Conservation (phyloP, 2,888 invertebrate genomes). For the Nasonia oneida region DNA sequence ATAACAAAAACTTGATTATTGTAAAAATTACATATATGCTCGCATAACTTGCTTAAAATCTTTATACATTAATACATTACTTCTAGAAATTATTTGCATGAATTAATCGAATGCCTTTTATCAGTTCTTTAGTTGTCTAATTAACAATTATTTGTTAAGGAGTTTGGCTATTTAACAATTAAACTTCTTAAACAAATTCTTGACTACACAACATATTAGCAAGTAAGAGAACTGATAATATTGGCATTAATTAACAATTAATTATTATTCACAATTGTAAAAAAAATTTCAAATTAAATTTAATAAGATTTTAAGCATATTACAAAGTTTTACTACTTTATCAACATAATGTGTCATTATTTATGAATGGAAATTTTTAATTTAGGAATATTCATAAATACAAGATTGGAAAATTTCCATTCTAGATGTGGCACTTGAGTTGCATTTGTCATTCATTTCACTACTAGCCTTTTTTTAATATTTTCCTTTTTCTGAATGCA, state of each 20-base stretch:
- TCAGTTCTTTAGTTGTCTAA: conserved; percentile 18
- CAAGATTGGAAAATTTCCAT: conserved; percentile 13
- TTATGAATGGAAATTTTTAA: background rate
- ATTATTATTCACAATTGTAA: conserved; percentile 18
- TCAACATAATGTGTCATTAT: background rate
- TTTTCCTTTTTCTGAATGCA: conserved; percentile 14
- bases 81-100: conserved; percentile 16
- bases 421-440: conserved; percentile 18
- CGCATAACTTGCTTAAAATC: conserved; percentile 54
- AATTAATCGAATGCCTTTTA: conserved; percentile 17
- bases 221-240: conserved; percentile 3
- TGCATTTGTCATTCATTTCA: conserved; percentile 24
- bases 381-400: conserved; percentile 29
- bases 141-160: conserved; percentile 8
- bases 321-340: background rate
- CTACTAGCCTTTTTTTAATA: background rate
- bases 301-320: conserved; percentile 27
- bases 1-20: conserved; percentile 51
- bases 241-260: background rate
- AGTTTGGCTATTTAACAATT: conserved; percentile 21
- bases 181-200: conserved; percentile 12
- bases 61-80: conserved; percentile 44
- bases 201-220: background rate
- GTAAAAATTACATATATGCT: conserved; percentile 36
- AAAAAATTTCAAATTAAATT: conserved; percentile 26